These are phyloP conservation scores for Callimorpha dominula DNA, from an alignment of 2,888 invertebrate genomes.

Conservation along the genomic window DNA sequence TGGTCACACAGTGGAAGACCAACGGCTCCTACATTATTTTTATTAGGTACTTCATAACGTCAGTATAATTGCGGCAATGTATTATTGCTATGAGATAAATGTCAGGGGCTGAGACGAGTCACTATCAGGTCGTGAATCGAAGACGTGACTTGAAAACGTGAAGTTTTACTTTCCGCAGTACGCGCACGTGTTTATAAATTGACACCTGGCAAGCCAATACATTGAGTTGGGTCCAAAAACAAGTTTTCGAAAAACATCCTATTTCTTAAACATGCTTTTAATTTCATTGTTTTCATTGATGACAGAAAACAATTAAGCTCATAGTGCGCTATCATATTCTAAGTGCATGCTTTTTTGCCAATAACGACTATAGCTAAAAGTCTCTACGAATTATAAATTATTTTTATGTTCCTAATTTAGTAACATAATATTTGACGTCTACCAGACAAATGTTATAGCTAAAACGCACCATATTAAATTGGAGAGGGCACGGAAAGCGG, in stretches of 20 bases:
- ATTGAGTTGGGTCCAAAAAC: constrained; percentile 4
- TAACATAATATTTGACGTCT: too few species aligned
- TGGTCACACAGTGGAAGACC: neutral
- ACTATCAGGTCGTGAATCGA: constrained; percentile 38
- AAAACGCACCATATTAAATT: neutral
- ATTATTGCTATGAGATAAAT: constrained; percentile 46
- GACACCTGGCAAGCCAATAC: constrained; percentile 28
- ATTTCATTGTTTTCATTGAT: too few species aligned
- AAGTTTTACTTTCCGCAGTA: constrained; percentile 5
- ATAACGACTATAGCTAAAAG: too few species aligned
- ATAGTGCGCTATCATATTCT: too few species aligned
- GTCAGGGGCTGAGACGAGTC: constrained; percentile 26
- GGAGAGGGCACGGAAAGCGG: neutral
- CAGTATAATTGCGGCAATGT: constrained; percentile 24
- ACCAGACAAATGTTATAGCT: neutral
- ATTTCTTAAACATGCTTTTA: too few species aligned
- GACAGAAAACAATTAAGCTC: too few species aligned
- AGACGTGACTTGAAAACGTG: constrained; percentile 45
- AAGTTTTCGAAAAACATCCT: too few species aligned
- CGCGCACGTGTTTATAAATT: constrained; percentile 27
- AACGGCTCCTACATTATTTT: neutral
- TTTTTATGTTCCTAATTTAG: too few species aligned
- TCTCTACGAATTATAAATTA: too few species aligned
- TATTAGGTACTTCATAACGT: constrained; percentile 8
- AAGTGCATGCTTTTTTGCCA: too few species aligned